Conservation (phyloP, 2,888 invertebrate species). For the Adelphocoris suturalis region DNA sequence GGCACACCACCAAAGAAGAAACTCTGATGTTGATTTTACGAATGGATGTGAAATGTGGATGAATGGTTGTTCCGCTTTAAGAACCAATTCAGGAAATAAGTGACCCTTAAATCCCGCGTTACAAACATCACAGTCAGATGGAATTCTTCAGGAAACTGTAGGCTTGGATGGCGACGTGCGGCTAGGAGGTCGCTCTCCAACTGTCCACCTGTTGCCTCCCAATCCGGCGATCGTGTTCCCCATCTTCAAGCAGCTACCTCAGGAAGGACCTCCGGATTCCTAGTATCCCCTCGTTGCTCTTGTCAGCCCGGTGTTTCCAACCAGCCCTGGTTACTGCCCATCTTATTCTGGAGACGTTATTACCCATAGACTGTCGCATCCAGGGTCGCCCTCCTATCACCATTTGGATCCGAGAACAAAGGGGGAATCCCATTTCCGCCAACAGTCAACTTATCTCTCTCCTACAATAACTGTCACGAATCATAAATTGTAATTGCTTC, state of each 20-base stretch:
- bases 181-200: constrained; percentile 30
- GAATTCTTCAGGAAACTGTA: too few relatives aligned
- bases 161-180: too few relatives aligned
- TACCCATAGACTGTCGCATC: constrained; percentile 38
- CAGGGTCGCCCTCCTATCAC: constrained; percentile 51
- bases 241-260: constrained; percentile 43
- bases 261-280: constrained; percentile 66
- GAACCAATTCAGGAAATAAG: too few relatives aligned
- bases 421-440: constrained; percentile 24
- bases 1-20: too few relatives aligned
- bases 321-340: neutral
- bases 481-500: too few relatives aligned
- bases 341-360: constrained; percentile 30
- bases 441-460: neutral
- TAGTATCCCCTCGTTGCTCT: constrained; percentile 22
- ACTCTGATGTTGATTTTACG: too few relatives aligned
- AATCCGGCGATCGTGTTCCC: constrained; percentile 38
- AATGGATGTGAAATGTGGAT: too few relatives aligned
- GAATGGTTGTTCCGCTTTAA: too few relatives aligned
- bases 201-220: constrained; percentile 33
- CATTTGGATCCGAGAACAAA: constrained; percentile 19
- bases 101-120: too few relatives aligned
- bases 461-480: too few relatives aligned
- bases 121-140: too few relatives aligned
- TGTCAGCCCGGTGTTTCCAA: constrained; percentile 40